A percentile compares a stretch with the other conserved stretches of the same genome.
Conservation (phyloP, 2,888 invertebrate species). For the Ennomos fuscantarius region DNA sequence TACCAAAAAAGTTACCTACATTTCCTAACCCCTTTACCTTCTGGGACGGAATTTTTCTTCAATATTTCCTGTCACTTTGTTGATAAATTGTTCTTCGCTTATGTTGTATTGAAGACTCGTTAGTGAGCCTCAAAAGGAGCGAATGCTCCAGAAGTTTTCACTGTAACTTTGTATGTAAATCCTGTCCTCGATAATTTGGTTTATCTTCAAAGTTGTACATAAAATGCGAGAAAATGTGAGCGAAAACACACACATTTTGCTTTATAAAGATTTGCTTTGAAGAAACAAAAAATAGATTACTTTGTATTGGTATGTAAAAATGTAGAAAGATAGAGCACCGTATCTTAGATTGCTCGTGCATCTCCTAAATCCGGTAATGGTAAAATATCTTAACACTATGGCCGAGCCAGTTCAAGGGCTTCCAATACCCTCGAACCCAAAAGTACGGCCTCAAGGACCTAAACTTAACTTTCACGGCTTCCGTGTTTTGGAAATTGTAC, state of each 20-base stretch:
- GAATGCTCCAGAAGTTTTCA: constrained; percentile 38
- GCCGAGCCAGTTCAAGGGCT: too few relatives aligned
- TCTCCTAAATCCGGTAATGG: too few relatives aligned
- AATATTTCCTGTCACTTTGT: constrained; percentile 40
- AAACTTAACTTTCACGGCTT: too few relatives aligned
- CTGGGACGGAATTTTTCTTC: constrained; percentile 11
- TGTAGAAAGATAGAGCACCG: too few relatives aligned
- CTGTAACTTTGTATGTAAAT: constrained; percentile 32
- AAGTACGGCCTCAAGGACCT: too few relatives aligned
- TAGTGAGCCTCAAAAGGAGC: constrained; percentile 34
- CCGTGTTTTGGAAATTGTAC: too few relatives aligned
- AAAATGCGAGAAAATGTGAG: constrained; percentile 18
- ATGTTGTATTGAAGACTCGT: constrained; percentile 50
- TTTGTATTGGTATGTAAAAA: constrained; percentile 1
- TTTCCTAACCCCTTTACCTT: constrained; percentile 24
- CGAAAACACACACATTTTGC: constrained; percentile 15
- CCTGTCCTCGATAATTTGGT: constrained; percentile 30
- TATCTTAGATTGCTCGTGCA: too few relatives aligned
- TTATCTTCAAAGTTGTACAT: constrained; percentile 25
- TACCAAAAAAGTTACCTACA: constrained; percentile 25
- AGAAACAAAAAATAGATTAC: constrained; percentile 1
- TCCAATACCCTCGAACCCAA: too few relatives aligned
- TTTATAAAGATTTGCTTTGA: constrained; percentile 15
- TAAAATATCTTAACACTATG: too few relatives aligned
- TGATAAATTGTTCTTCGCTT: constrained; percentile 51